These are phyloP conservation scores for Timema cristinae DNA, from an alignment of 2,888 invertebrate genomes.

Conservation along the genomic window DNA sequence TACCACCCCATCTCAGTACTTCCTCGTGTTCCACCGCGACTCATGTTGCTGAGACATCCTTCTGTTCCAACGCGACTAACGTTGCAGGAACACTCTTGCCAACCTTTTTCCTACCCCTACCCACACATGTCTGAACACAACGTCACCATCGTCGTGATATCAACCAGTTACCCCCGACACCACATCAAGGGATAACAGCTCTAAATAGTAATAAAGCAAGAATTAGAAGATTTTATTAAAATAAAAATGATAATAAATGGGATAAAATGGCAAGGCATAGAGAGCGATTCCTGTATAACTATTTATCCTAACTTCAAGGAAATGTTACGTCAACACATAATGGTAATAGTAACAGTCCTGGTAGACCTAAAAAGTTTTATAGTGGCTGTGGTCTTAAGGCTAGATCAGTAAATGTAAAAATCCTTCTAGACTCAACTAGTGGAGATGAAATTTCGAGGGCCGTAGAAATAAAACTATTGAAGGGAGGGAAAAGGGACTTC, in stretches of 20 bases:
- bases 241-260: neutral
- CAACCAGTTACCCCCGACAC: no score
- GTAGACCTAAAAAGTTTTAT: neutral
- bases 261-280: neutral
- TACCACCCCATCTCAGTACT: no score
- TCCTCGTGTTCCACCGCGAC: no score
- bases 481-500: neutral
- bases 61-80: no score
- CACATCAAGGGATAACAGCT: no score
- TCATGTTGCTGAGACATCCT: no score
- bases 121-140: no score
- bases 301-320: neutral
- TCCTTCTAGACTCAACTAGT: neutral
- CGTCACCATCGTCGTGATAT: no score
- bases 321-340: neutral
- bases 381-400: neutral
- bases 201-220: neutral
- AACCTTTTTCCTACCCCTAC: no score
- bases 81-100: no score
- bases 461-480: neutral
- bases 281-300: neutral
- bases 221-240: neutral
- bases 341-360: neutral
- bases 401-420: neutral
- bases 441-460: neutral